Evolutionary conservation across 1,140 invertebrate genomes (phyloP).

Genomic region (Drosophila hydei): DNA sequence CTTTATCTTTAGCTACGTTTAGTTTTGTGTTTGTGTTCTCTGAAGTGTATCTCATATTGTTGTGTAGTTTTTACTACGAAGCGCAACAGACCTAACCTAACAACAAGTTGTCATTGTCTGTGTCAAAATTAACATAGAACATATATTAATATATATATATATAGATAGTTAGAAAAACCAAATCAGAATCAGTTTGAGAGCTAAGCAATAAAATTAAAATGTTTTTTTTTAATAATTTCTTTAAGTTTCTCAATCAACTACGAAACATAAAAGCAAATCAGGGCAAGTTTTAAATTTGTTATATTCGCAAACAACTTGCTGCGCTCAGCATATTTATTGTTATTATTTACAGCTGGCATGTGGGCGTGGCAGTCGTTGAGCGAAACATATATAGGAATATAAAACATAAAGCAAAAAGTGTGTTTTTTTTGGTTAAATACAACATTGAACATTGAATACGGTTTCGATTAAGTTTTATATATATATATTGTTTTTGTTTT

Average conservation of each 20-base stretch:
- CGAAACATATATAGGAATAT: conserved; percentile 36
- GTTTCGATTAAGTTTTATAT: conserved; percentile 34
- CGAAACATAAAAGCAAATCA: conserved; percentile 55
- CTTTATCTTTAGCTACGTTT: conserved; percentile 12
- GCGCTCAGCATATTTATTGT: conserved; percentile 43
- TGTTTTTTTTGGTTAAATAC: conserved; percentile 56
- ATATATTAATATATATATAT: conserved; percentile 25
- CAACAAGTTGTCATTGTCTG: conserved; percentile 28
- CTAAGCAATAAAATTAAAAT: conserved; percentile 36
- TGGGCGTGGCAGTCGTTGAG: conserved; percentile 50
- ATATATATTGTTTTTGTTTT: conserved; percentile 9
- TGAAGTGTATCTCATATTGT: conserved; percentile 6
- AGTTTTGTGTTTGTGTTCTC: conserved; percentile 6
- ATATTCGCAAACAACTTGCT: conserved; percentile 34
- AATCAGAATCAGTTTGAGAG: conserved; percentile 34
- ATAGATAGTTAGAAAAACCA: conserved; percentile 28
- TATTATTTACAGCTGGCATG: conserved; percentile 51
- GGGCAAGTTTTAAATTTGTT: conserved; percentile 1
- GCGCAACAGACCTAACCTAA: conserved; percentile 33
- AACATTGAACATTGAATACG: conserved; percentile 79
- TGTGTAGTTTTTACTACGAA: conserved; percentile 42
- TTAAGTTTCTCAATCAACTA: conserved; percentile 35
- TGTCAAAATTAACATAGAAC: conserved; percentile 44
- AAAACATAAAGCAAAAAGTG: conserved; percentile 53
- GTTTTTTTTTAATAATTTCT: conserved; percentile 3